phyloP scores from a whole-genome alignment of 2,113 vertebrate genomes.

The Struthidea cinerea region DNA sequence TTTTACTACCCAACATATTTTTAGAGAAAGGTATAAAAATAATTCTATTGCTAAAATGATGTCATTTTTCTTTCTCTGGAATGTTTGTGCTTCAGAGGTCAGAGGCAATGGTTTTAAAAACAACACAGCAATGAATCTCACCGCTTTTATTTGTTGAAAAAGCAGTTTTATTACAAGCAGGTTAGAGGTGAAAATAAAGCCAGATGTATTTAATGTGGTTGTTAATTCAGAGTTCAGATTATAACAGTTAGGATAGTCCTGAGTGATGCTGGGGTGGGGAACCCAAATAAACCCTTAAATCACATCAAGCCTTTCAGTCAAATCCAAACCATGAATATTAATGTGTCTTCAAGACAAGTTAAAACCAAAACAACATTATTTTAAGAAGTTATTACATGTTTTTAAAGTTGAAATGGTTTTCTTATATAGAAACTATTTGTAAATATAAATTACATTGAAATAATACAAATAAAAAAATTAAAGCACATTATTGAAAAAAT shows the following conservation, averaged over 20 bases:
- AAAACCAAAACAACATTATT: background rate
- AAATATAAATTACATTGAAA: background rate
- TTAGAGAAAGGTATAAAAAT: background rate
- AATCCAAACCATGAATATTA: background rate
- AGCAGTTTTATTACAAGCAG: background rate
- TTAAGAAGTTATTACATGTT: background rate
- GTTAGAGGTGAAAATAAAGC: background rate
- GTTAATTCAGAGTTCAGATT: background rate
- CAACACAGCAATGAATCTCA: background rate
- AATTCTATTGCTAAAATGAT: background rate
- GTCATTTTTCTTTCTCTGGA: background rate
- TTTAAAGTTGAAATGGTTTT: background rate
- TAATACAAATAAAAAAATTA: background rate
- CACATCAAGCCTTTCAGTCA: background rate
- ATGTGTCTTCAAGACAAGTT: background rate
- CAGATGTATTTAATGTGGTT: background rate
- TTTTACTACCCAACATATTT: background rate
- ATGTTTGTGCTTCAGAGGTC: background rate
- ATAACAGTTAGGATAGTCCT: background rate
- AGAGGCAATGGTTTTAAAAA: background rate
- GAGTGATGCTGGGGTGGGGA: background rate
- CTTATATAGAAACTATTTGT: background rate
- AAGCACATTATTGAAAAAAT: background rate
- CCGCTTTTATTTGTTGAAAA: background rate
- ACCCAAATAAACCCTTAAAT: background rate